These are phyloP conservation scores for Drosophila lini DNA, from an alignment of 1,140 invertebrate genomes.

Conservation along the genomic window DNA sequence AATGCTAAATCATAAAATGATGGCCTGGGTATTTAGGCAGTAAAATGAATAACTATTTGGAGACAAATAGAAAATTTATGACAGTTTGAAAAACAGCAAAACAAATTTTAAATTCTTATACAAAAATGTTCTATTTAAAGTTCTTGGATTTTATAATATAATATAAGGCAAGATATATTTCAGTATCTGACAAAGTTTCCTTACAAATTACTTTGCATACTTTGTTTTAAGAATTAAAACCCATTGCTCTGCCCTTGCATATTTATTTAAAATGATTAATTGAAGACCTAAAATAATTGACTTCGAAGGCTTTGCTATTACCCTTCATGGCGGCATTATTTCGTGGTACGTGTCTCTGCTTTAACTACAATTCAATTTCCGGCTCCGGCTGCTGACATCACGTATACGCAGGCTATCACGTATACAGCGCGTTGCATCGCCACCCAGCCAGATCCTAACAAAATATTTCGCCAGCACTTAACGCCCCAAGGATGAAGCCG, in stretches of 20 bases:
- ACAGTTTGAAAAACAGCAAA: not conserved
- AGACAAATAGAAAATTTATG: not conserved
- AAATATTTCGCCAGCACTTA: constrained; percentile 49
- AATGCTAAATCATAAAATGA: constrained; percentile 11
- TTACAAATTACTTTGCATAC: too few species aligned
- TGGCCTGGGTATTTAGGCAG: not conserved
- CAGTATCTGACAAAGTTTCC: too few species aligned
- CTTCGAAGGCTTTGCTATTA: not conserved
- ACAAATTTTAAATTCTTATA: not conserved
- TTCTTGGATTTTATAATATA: too few species aligned
- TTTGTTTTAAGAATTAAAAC: not conserved
- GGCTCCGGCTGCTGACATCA: constrained; percentile 35
- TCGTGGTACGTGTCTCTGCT: constrained; percentile 24
- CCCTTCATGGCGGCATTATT: constrained; percentile 10
- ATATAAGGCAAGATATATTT: too few species aligned
- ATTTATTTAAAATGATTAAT: constrained; percentile 24
- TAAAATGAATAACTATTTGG: constrained; percentile 10
- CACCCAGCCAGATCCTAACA: constrained; percentile 28
- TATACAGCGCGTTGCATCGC: constrained; percentile 43
- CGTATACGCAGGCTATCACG: constrained; percentile 50
- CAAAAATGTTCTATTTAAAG: too few species aligned
- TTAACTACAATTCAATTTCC: constrained; percentile 49
- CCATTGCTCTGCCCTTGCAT: not conserved
- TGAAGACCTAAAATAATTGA: constrained; percentile 7
- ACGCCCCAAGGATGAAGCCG: constrained; percentile 30